Conservation (phyloP, 2,797 vertebrate genomes). For the Meriones psammophilus region DNA sequence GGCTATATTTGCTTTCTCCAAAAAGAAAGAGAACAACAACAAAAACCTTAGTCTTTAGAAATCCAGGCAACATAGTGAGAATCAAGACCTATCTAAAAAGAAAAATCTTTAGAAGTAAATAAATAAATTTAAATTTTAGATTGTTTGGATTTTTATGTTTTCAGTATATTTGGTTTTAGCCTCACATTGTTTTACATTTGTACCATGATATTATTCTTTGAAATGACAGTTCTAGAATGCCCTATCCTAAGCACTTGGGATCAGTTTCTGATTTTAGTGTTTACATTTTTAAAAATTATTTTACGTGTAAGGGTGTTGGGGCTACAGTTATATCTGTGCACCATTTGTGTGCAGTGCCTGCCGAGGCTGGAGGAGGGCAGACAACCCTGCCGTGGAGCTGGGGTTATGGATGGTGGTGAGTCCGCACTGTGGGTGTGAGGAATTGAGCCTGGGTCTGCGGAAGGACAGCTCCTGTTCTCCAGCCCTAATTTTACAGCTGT, state of each 20-base stretch:
- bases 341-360: background rate
- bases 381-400: background rate
- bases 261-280: background rate
- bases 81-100: background rate
- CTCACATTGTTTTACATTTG: conserved; percentile 64
- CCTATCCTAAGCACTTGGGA: background rate
- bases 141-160: conserved; percentile 26
- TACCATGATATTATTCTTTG: conserved; percentile 38
- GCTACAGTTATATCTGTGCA: background rate
- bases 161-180: conserved; percentile 58
- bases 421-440: background rate
- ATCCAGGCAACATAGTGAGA: background rate
- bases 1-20: background rate
- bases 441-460: background rate
- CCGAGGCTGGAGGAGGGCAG: background rate
- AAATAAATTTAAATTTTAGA: conserved; percentile 20
- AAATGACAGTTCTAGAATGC: background rate
- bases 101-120: background rate
- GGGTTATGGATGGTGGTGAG: background rate
- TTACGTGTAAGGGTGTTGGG: background rate
- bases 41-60: conserved; percentile 15
- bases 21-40: conserved; percentile 36
- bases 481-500: background rate
- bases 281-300: background rate
- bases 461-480: background rate